phyloP scores from a whole-genome alignment of 1,140 invertebrate genomes.

The Cotesia vestalis region DNA sequence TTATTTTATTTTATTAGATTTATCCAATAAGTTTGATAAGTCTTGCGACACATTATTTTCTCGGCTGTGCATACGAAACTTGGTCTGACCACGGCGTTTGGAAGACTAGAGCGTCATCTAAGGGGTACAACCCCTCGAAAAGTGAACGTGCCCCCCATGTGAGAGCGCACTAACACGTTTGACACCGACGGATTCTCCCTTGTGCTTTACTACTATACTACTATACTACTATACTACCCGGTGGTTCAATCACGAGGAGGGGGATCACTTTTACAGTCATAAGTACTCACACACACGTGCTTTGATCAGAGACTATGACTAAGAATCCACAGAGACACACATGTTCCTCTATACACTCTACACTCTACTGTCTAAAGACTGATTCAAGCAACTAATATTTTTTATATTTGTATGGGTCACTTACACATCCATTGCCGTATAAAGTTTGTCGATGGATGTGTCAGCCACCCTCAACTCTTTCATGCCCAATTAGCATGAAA shows the following conservation, averaged over 20 bases:
- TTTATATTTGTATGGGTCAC: background rate
- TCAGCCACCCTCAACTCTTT: conserved; percentile 26
- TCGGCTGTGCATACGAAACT: conserved; percentile 20
- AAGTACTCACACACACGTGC: background rate
- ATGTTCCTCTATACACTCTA: background rate
- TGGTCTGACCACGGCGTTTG: conserved; percentile 22
- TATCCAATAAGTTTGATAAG: background rate
- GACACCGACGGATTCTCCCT: conserved; percentile 21
- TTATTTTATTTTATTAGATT: background rate
- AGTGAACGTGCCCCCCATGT: conserved; percentile 33
- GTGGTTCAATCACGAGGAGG: conserved; percentile 18
- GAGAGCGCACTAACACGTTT: conserved; percentile 22
- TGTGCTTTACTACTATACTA: too few relatives aligned
- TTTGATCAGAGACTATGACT: conserved; percentile 46
- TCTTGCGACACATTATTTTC: conserved; percentile 18
- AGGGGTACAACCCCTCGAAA: conserved; percentile 39
- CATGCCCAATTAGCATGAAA: conserved; percentile 26
- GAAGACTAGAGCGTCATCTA: conserved; percentile 35
- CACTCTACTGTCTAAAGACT: conserved; percentile 44
- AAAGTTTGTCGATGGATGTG: conserved; percentile 8
- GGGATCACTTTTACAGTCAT: background rate
- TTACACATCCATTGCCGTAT: background rate
- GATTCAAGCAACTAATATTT: conserved; percentile 9
- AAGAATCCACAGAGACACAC: conserved; percentile 44
- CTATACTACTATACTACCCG: too few relatives aligned